phyloP scores from a whole-genome alignment of 1,140 invertebrate species.

The Hesperophylax magnus region DNA sequence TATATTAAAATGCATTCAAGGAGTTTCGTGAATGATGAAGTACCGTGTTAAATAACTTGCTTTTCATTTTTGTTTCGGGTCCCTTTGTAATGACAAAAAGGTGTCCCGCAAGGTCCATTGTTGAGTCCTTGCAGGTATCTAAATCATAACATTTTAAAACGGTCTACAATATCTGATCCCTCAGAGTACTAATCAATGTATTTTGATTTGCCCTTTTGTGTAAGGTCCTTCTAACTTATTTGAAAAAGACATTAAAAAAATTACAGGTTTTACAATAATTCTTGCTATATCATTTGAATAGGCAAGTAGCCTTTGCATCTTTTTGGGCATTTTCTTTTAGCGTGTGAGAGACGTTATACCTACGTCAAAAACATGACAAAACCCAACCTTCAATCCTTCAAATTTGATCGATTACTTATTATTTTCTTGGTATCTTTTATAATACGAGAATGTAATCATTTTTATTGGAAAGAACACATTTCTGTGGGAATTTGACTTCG shows the following conservation, averaged over 20 bases:
- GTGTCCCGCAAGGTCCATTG: too few relatives aligned
- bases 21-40: conserved; percentile 51
- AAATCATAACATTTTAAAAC: not conserved
- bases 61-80: conserved; percentile 20
- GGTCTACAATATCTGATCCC: not conserved
- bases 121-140: too few relatives aligned
- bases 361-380: conserved; percentile 15
- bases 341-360: conserved; percentile 3
- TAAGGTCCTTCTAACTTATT: not conserved
- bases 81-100: conserved; percentile 18
- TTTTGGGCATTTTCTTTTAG: not conserved
- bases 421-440: not conserved
- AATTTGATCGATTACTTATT: conserved; percentile 17
- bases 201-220: not conserved
- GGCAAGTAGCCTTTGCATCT: conserved; percentile 10
- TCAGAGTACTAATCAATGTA: not conserved
- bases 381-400: not conserved
- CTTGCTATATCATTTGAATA: conserved; percentile 21
- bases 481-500: too few relatives aligned
- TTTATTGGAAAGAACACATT: too few relatives aligned
- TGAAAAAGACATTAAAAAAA: not conserved
- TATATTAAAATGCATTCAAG: conserved; percentile 58
- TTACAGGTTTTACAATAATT: conserved; percentile 19
- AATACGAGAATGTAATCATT: too few relatives aligned
- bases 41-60: conserved; percentile 52